phyloP scores from a whole-genome alignment of 2,888 invertebrate genomes.

The Mesorhabditis belari region DNA sequence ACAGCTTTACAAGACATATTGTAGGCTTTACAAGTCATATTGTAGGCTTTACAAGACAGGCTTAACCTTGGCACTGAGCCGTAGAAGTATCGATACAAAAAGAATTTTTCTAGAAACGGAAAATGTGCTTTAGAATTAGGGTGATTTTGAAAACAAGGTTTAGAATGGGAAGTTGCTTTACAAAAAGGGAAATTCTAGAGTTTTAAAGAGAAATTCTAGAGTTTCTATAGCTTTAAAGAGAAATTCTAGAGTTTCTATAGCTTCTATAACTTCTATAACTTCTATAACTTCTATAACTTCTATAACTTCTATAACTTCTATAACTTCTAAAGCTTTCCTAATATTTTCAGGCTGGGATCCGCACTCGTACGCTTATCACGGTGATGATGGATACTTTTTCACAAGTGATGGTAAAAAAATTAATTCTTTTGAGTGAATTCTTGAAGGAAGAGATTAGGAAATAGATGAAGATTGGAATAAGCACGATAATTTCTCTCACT shows the following conservation, averaged over 20 bases:
- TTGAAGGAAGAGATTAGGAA: too few species aligned
- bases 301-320: not conserved
- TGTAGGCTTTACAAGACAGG: too few species aligned
- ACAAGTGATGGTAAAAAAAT: slow-evolving; percentile 58
- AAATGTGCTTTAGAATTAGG: too few species aligned
- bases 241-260: not conserved
- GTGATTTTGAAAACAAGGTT: too few species aligned
- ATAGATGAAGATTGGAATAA: not conserved
- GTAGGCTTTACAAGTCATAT: too few species aligned
- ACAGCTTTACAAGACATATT: too few species aligned
- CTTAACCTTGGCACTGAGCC: too few species aligned
- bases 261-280: not conserved
- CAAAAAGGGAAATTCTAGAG: too few species aligned
- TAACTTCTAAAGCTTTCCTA: not conserved
- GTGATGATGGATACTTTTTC: slow-evolving; percentile 98
- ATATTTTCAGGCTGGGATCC: slow-evolving; percentile 82
- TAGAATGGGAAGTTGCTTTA: too few species aligned
- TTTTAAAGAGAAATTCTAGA: not conserved
- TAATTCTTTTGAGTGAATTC: too few species aligned
- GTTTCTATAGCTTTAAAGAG: not conserved
- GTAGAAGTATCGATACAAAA: too few species aligned
- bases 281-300: not conserved
- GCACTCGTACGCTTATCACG: slow-evolving; percentile 97
- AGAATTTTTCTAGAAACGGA: too few species aligned
- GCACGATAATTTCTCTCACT: not conserved